A percentile compares a stretch with the other conserved stretches of the same genome.
phyloP scores from a whole-genome alignment of 2,797 vertebrate genomes.

The Delichon dasypus region DNA sequence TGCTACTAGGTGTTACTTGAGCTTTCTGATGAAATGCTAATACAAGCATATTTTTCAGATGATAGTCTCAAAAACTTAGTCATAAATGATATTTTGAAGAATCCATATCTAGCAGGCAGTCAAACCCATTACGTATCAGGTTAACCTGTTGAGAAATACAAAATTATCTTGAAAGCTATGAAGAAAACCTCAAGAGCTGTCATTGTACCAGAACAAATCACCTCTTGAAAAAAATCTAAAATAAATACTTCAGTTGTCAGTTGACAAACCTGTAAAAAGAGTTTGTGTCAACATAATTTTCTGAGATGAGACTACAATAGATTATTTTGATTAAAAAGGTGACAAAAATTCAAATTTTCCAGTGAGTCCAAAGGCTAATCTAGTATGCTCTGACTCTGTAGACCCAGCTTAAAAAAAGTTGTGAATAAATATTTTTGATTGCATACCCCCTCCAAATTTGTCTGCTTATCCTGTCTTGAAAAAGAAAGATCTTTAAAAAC shows the following conservation, averaged over 20 bases:
- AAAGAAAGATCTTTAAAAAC: background rate
- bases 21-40: background rate
- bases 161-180: background rate
- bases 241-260: background rate
- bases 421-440: background rate
- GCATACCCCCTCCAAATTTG: rapidly evolving
- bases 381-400: background rate
- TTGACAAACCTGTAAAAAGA: background rate
- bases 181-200: background rate
- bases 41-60: background rate
- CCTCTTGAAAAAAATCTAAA: background rate
- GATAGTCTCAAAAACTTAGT: background rate
- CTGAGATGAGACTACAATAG: background rate
- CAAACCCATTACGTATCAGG: background rate
- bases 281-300: background rate
- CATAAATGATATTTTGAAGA: background rate
- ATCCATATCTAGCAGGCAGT: background rate
- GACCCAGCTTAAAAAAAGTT: background rate
- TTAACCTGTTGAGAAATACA: background rate
- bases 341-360: background rate
- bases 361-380: background rate
- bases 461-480: background rate
- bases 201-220: background rate
- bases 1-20: background rate
- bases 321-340: background rate